A percentile compares a stretch with the other conserved stretches of the same genome.
Evolutionary conservation across 2,888 invertebrate species (phyloP).

Genomic region (Pollenia griseotomentosa): DNA sequence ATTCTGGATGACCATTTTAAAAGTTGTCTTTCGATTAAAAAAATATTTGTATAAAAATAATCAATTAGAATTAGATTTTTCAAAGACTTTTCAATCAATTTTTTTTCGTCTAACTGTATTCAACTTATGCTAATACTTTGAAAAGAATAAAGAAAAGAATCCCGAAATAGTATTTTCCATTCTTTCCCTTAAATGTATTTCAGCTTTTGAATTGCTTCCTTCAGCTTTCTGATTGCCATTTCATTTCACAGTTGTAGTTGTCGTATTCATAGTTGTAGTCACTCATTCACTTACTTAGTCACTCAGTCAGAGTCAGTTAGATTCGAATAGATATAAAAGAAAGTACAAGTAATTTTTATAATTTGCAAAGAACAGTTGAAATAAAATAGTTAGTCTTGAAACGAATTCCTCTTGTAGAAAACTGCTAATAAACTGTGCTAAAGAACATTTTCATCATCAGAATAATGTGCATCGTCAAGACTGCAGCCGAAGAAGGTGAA

Average conservation of each 20-base stretch:
- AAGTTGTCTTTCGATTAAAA: too few species aligned
- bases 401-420: conserved; percentile 77
- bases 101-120: too few species aligned
- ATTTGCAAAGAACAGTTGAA: conserved; percentile 76
- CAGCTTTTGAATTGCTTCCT: conserved; percentile 3
- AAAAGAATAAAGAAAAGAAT: too few species aligned
- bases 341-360: conserved; percentile 76
- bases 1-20: too few species aligned
- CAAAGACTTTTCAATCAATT: too few species aligned
- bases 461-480: conserved; percentile 39
- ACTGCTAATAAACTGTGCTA: conserved; percentile 81
- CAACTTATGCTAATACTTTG: too few species aligned
- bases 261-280: conserved; percentile 35
- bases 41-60: too few species aligned
- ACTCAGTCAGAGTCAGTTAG: conserved; percentile 57
- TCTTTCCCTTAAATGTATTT: too few species aligned
- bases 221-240: conserved; percentile 8
- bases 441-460: conserved; percentile 55
- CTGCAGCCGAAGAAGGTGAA: conserved; percentile 44
- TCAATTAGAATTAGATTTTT: too few species aligned
- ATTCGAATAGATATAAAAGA: conserved; percentile 51
- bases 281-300: conserved; percentile 52
- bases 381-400: conserved; percentile 75
- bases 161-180: too few species aligned
- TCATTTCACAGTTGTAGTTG: conserved; percentile 6